phyloP scores from a whole-genome alignment of 1,140 invertebrate genomes.

The Drosophila pseudoananassae region DNA sequence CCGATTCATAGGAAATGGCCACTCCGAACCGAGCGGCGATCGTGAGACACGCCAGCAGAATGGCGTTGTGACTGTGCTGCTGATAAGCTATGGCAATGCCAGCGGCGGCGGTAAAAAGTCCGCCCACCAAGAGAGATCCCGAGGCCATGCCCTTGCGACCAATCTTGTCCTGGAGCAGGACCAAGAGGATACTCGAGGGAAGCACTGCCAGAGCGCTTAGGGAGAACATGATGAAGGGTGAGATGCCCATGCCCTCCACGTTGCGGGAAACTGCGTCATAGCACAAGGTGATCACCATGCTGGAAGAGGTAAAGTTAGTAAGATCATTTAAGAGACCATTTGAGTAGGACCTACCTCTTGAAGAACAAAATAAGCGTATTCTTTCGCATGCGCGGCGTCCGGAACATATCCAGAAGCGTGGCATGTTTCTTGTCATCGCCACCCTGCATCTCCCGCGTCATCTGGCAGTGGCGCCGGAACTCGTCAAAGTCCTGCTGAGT shows the following conservation, averaged over 20 bases:
- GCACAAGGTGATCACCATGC: conserved; percentile 87
- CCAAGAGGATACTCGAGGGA: conserved; percentile 86
- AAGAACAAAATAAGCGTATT: conserved; percentile 86
- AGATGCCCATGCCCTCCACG: conserved; percentile 86
- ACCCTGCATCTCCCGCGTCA: conserved; percentile 73
- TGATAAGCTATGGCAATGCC: conserved; percentile 82
- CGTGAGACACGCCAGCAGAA: conserved; percentile 85
- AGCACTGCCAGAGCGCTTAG: conserved; percentile 86
- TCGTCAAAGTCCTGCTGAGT: conserved; percentile 84
- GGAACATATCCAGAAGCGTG: conserved; percentile 85
- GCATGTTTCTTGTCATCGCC: conserved; percentile 71
- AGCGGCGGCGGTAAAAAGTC: conserved; percentile 84
- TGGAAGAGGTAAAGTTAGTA: conserved; percentile 34
- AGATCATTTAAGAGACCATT: background rate
- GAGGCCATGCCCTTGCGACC: conserved; percentile 87
- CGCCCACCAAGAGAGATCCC: conserved; percentile 85
- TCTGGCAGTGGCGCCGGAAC: conserved; percentile 84
- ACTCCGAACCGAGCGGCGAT: conserved; percentile 87
- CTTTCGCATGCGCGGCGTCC: conserved; percentile 85
- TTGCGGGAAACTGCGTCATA: conserved; percentile 88
- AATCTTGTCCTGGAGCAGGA: conserved; percentile 86
- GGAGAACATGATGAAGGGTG: conserved; percentile 86
- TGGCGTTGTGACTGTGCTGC: conserved; percentile 80
- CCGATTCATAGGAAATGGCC: conserved; percentile 88
- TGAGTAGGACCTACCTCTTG: conserved; percentile 83